phyloP scores from a whole-genome alignment of 37 sponge, comb jelly and placozoan species.

The Chondrilla cf. caribensis region DNA sequence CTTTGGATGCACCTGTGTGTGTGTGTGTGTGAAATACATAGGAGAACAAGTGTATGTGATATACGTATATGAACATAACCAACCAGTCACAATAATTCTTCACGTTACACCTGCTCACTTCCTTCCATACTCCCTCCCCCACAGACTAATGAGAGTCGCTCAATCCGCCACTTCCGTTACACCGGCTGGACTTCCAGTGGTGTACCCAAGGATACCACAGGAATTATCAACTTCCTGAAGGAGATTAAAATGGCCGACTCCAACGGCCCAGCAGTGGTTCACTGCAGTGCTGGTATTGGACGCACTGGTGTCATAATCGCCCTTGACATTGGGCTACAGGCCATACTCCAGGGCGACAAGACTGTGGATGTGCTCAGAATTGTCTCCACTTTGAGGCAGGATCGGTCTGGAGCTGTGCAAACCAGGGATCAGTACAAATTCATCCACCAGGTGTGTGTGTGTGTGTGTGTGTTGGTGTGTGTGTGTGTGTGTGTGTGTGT shows the following conservation, averaged over 20 bases:
- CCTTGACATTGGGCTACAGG: constrained; percentile 43
- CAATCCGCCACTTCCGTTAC: constrained; percentile 31
- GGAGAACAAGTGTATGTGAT: too few relatives aligned
- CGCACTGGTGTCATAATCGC: constrained; percentile 51
- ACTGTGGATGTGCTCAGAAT: constrained; percentile 38
- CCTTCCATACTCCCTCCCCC: too few relatives aligned
- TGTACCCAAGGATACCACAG: constrained; percentile 22
- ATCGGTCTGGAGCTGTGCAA: constrained; percentile 43
- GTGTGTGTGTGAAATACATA: too few relatives aligned
- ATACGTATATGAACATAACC: too few relatives aligned
- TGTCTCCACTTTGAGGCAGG: constrained; percentile 35
- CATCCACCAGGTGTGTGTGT: constrained; percentile 41
- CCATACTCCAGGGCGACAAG: constrained; percentile 40
- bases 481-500: constrained; percentile 38
- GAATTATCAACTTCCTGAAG: constrained; percentile 28
- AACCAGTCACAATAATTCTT: too few relatives aligned
- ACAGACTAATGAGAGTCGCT: constrained; percentile 21
- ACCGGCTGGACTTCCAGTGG: constrained; percentile 43
- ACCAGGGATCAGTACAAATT: constrained; percentile 51
- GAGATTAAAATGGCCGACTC: constrained; percentile 55
- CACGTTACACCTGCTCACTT: too few relatives aligned
- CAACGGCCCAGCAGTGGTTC: constrained; percentile 42
- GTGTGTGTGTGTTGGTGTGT: constrained; percentile 29
- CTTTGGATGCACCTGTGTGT: too few relatives aligned
- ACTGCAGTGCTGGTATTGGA: constrained; percentile 55